Conservation (phyloP, 2,113 vertebrate genomes). For the Epinephelus cyanopodus region DNA sequence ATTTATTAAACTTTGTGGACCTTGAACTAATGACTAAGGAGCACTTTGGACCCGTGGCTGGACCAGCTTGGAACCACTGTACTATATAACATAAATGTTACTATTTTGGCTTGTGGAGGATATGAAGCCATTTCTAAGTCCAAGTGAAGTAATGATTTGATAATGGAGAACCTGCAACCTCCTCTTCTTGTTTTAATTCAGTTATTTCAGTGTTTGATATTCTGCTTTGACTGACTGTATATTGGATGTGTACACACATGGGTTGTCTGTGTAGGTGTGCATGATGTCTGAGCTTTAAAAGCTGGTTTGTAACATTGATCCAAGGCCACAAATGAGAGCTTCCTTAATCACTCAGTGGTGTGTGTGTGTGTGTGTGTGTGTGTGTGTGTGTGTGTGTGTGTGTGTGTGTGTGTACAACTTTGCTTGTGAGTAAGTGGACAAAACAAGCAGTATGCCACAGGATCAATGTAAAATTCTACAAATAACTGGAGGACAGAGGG, state of each 20-base stretch:
- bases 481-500: not conserved
- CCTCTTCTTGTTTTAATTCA: not conserved
- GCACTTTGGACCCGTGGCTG: no score
- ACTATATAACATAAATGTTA: not conserved
- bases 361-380: no score
- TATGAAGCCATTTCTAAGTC: not conserved
- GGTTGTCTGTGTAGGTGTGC: not conserved
- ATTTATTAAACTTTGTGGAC: no score
- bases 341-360: not conserved
- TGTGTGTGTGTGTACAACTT: not conserved
- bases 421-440: not conserved
- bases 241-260: not conserved
- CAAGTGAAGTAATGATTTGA: not conserved
- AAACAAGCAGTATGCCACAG: slow-evolving; percentile 6
- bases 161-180: not conserved
- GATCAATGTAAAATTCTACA: not conserved
- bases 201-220: not conserved
- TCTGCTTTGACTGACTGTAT: not conserved
- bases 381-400: no score
- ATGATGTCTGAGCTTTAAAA: slow-evolving; percentile 7
- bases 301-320: slow-evolving; percentile 13
- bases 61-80: no score
- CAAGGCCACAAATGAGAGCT: slow-evolving; percentile 5
- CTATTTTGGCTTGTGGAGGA: not conserved
- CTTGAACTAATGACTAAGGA: no score